These are phyloP conservation scores for Crax fasciolata DNA, from an alignment of 2,797 vertebrate species.

Conservation along the genomic window DNA sequence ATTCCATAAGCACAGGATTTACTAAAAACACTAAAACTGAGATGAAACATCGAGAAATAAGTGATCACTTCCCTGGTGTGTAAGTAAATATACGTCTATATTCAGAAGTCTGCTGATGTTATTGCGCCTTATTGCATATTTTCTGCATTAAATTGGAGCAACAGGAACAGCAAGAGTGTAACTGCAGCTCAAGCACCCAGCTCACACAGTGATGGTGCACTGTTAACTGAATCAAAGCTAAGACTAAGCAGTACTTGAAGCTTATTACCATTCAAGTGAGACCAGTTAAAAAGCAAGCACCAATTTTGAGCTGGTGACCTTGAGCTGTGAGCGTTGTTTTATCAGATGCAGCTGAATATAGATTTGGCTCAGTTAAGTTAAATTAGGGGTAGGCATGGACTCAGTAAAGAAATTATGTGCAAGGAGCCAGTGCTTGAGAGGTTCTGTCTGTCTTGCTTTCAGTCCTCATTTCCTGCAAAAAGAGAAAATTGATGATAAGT, in stretches of 20 bases:
- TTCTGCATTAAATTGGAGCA: not conserved
- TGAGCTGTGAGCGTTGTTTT: conserved; percentile 3
- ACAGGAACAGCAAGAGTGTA: not conserved
- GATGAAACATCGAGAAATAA: not conserved
- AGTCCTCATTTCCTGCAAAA: conserved; percentile 54
- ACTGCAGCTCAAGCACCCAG: not conserved
- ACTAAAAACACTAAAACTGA: not conserved
- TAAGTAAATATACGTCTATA: not conserved
- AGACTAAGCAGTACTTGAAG: not conserved
- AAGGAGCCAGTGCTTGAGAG: conserved; percentile 33
- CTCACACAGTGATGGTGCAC: not conserved
- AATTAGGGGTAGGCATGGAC: conserved; percentile 8
- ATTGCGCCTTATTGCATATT: not conserved
- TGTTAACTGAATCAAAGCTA: not conserved
- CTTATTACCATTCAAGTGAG: not conserved
- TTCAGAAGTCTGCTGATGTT: not conserved
- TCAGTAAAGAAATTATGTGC: conserved; percentile 59
- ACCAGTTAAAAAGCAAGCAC: not conserved
- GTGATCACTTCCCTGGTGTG: fast-evolving
- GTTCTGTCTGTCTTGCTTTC: conserved; percentile 31
- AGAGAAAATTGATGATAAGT: conserved; percentile 74
- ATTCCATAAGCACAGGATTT: not conserved
- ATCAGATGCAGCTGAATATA: conserved; percentile 13
- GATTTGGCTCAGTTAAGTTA: conserved; percentile 36
- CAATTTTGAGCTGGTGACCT: conserved; percentile 1